phyloP scores from a whole-genome alignment of 2,113 vertebrate genomes.

The Pelvicachromis taeniatus region DNA sequence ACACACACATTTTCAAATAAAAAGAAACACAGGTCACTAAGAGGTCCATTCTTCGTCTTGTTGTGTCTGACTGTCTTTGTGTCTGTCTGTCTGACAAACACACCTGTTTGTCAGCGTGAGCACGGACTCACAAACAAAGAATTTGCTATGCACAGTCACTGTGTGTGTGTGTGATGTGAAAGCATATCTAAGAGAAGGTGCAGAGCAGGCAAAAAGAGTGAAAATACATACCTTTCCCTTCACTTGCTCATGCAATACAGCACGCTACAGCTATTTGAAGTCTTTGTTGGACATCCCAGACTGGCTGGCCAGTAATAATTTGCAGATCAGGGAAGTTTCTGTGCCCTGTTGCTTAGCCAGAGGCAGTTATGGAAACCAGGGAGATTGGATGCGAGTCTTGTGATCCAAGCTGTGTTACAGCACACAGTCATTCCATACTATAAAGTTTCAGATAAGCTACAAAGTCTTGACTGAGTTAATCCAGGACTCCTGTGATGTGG shows the following conservation, averaged over 20 bases:
- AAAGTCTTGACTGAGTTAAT: slow-evolving; percentile 6
- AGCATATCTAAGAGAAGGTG: neutral
- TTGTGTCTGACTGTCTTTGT: neutral
- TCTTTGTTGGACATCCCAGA: slow-evolving; percentile 21
- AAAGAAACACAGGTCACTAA: neutral
- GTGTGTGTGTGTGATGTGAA: neutral
- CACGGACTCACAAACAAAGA: neutral
- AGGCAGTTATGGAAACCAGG: slow-evolving; percentile 10
- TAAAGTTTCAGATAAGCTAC: slow-evolving; percentile 31
- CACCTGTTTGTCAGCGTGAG: neutral
- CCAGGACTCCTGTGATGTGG: slow-evolving; percentile 11
- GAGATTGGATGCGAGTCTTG: slow-evolving; percentile 24
- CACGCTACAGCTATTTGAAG: slow-evolving; percentile 23
- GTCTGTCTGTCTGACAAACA: neutral
- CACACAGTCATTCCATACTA: slow-evolving; percentile 6
- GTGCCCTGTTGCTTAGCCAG: neutral
- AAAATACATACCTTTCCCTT: neutral
- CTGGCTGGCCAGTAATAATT: neutral
- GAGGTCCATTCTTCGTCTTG: neutral
- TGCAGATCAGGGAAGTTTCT: neutral
- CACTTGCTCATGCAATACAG: neutral
- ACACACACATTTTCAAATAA: neutral
- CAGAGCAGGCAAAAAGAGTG: slow-evolving; percentile 1
- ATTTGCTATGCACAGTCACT: neutral
- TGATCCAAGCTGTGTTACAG: slow-evolving; percentile 18